Base-by-base conservation (phyloP, 2,888 invertebrate genomes). In the Eurytoma adleriae region DNA sequence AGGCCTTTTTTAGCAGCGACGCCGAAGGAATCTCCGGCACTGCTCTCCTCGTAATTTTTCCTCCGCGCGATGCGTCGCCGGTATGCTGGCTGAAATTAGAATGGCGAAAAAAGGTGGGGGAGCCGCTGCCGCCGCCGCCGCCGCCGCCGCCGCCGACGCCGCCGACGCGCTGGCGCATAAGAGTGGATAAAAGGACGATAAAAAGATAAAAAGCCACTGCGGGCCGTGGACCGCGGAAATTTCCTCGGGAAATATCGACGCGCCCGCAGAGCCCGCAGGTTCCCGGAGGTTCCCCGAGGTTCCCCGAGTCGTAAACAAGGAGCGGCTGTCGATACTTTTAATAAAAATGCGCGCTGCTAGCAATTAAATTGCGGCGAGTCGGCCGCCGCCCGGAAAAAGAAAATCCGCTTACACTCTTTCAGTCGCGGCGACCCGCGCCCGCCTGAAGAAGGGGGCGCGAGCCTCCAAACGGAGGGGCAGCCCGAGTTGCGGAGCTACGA, bases 241-340 rank as follows among this genome's bases (percentile, higher is more conserved):
- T 69, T 64, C 70, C n/a, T 68, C 24, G 20, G 50, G 13, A 30
- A 27, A 20, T 40, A 52, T n/a, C 20, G 54, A 59, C 70, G 40
- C 57, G 61, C 57, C 54, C 69, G n/a, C 27, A 50, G 61, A 76
- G 69, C 69, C n/a, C 40, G 4, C 4, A 18, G 4, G n/a, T 7
- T 2, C 16, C 16, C 4, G 24, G 18, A 13, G 74, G 4, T 50
- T 48, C 77, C 73, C 40, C 73, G 79, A 84, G 89, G 89, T 89
- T 89, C 86, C 85, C 86, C 84, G 85, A 87, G 87, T 88, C 89
- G 87, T 90, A 89, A 89, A 90, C 88, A 89, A 88, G 86, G 85
- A 83, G 82, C 83, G 77, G 85, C 87, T 90, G 89, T 89, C 90
- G 89, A 90, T 90, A 90, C 88, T 90, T 89, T 90, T 89, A 89